Evolutionary conservation across 2,113 vertebrate species (phyloP), one percentile per base, ranked within the genome.

Genomic region (Chaetorhynchus papuensis): DNA sequence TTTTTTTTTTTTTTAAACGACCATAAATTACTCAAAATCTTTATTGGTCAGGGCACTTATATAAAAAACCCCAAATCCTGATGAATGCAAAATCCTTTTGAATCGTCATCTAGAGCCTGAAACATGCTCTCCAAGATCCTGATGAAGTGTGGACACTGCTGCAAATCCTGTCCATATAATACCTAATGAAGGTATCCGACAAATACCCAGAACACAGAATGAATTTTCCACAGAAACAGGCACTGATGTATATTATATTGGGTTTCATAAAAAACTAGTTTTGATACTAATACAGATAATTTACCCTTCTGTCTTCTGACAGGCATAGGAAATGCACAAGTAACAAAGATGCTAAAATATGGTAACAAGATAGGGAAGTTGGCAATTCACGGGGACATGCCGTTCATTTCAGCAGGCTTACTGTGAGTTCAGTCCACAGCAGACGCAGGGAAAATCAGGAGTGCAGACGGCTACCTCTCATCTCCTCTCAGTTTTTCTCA

Each of bases 1-100:
- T 64, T 83, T 54, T 41, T 39, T 84, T 59, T 90, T 94, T 64
- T 90, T 92, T 72, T 39, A 54, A 94, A 80, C 24, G 27, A 83
- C 57, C 44, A 63, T 93, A 90, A 75, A 77, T 84, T 66, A 89
- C 27, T 87, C 26, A 54, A 69, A 90, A 37, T 35, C 42, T 86
- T 61, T 44, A 33, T 10, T 59, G 50, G 45, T 52, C 39, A n/a
- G 21, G 21, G n/a, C 27, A 60, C 11, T 53, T 21, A 6, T 10
- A 20, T 24, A 63, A 80, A 74, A 80, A 56, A 3, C 3, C 3
- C 9, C 12, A 72, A 87, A 87, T 41, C 30, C 33, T 56, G 31
- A 49, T 54, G 52, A 85, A 28, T 2, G 3, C 4, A 41, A 77
- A 90, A 54, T 50, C 35, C 19, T 80, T 71, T 50, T 42, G 42